These are phyloP conservation scores for Urophycis tenuis DNA, from an alignment of 2,797 vertebrate species.

Conservation along the genomic window DNA sequence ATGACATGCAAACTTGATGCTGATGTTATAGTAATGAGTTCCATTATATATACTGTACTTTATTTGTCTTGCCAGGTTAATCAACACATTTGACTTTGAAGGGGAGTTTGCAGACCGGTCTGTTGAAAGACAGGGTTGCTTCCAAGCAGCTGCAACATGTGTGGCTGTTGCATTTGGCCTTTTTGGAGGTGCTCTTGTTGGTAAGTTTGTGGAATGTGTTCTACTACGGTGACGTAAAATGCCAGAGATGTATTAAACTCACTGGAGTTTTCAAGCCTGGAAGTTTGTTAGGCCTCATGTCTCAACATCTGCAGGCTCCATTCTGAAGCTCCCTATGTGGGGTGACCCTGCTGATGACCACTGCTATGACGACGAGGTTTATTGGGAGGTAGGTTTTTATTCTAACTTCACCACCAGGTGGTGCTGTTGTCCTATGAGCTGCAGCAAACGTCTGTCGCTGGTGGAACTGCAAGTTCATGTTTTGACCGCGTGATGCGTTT, in stretches of 20 bases:
- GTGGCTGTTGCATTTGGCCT: conserved; percentile 86
- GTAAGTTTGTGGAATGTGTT: conserved; percentile 66
- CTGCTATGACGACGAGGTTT: conserved; percentile 88
- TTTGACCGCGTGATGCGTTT: conserved; percentile 11
- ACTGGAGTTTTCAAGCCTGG: neutral
- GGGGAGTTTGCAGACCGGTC: conserved; percentile 44
- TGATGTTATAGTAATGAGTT: neutral
- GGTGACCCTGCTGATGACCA: conserved; percentile 84
- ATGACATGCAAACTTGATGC: neutral
- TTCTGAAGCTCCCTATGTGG: conserved; percentile 86
- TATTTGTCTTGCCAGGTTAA: conserved; percentile 60
- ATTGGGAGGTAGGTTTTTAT: conserved; percentile 84
- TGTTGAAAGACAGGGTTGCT: conserved; percentile 73
- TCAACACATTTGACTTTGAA: conserved; percentile 66
- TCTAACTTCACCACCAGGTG: conserved; percentile 5
- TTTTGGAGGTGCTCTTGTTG: conserved; percentile 80
- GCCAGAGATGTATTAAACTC: neutral
- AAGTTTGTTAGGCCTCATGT: neutral
- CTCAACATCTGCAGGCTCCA: conserved; percentile 67
- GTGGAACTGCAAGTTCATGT: neutral
- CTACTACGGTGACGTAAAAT: neutral
- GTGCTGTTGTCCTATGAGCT: neutral
- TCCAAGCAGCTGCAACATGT: conserved; percentile 82
- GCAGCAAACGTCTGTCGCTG: neutral
- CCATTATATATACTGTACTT: neutral